Conservation (phyloP, 1,140 invertebrate genomes). For the Stratiolaelaps scimitus region DNA sequence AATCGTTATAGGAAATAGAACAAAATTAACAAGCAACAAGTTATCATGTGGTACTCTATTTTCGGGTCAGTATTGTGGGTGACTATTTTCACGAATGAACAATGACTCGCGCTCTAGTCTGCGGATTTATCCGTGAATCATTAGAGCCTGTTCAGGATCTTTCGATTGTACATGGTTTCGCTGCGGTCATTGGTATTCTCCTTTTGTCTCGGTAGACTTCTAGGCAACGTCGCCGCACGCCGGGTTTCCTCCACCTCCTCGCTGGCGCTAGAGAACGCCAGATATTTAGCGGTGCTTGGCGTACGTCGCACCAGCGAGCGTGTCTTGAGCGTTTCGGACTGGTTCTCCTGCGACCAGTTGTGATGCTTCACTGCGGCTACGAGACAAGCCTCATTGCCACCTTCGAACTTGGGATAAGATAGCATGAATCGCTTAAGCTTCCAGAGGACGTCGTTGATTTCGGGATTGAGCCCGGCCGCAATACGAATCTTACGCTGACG, state of each 20-base stretch:
- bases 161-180: slow-evolving; percentile 26
- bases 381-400: slow-evolving; percentile 1
- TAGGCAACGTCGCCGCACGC: slow-evolving; percentile 5
- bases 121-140: no score
- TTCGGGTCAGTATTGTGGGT: no score
- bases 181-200: slow-evolving; percentile 3
- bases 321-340: slow-evolving; percentile 22
- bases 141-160: slow-evolving; percentile 23
- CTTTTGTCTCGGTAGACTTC: slow-evolving; percentile 7
- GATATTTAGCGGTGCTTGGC: slow-evolving; percentile 8
- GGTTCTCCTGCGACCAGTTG: slow-evolving; percentile 28
- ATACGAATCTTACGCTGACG: slow-evolving; percentile 12
- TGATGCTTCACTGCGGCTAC: slow-evolving; percentile 19
- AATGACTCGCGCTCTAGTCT: no score
- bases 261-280: background rate
- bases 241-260: slow-evolving; percentile 20
- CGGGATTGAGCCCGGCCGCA: slow-evolving; percentile 1
- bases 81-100: no score
- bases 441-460: slow-evolving; percentile 27
- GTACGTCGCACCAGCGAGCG: slow-evolving; percentile 6
- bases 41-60: no score
- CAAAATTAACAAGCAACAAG: no score
- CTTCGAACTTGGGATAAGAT: slow-evolving; percentile 3
- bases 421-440: slow-evolving; percentile 26
- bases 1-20: no score